Evolutionary conservation across 2,888 invertebrate genomes (phyloP), one percentile per base, ranked within the genome.

Genomic region (Himalopsyche anomala): DNA sequence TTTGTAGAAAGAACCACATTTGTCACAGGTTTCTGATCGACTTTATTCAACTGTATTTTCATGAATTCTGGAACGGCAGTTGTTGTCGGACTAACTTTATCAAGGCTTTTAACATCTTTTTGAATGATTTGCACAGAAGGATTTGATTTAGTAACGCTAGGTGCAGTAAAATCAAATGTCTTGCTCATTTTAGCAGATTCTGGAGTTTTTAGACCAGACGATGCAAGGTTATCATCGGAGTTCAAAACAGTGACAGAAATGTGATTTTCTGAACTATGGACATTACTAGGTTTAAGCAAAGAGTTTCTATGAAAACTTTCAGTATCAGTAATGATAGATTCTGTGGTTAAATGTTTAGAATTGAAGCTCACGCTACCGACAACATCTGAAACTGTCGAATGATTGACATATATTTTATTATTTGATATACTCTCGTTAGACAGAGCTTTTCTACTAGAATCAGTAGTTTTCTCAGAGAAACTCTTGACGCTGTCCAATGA

Each of bases 1-100:
- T 74, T 38, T 36, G 74, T 95, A 40, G 95, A 94, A 89, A 96
- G 91, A 83, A 96, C 95, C 54, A 96, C 93, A 90, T 95, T 95
- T 54, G 94, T 94, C 12, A 93, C 90, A 0, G 95, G 94, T 89
- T 94, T 94, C 12, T 93, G 92, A 89, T 96, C 96, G 8, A 96
- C 95, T 90, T 95, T 95, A 90, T 96, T 95, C 80, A 96, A 90
- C 90, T 96, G 96, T 85, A 95, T 95, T 89, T 95, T 95, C 88
- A 96, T 91, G 90, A 96, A 96, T 90, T 96, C 96, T 0, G 96
- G 95, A 17, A 95, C 92, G 79, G 91, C 91, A 1, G 88, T 38
- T 84, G 83, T 87, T 87, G 88, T 85, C 80, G 91, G 89, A 85
- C 92, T 92, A 0, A 91, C 89, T 89, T 91, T 92, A 62, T 93